Percentiles rank a stretch among this genome's conserved stretches.
Evolutionary conservation across 2,888 invertebrate species (phyloP).

Genomic region (Mythimna impura): DNA sequence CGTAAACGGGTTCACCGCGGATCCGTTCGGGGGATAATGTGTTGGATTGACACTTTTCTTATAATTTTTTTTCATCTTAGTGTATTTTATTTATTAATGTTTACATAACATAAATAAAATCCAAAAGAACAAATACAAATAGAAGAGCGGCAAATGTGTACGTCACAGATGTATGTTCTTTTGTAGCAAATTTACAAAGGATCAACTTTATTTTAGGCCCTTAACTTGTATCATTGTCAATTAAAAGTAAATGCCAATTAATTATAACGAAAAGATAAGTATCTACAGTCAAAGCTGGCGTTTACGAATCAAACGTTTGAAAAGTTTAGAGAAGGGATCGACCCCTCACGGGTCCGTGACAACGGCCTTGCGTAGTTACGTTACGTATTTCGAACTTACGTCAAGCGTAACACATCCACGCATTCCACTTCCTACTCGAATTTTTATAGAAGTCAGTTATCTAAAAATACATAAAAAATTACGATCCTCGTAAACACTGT

Average conservation of each 20-base stretch:
- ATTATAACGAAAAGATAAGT: slow-evolving; percentile 3
- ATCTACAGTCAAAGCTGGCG: neutral
- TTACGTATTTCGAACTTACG: slow-evolving; percentile 14
- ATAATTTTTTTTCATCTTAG: too few species aligned
- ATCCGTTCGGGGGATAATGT: neutral
- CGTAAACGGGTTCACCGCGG: neutral
- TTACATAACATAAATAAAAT: too few species aligned
- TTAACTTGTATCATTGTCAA: neutral
- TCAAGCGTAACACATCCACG: slow-evolving; percentile 19
- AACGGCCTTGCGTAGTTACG: slow-evolving; percentile 26
- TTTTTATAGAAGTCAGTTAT: slow-evolving; percentile 33
- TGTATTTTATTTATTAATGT: too few species aligned
- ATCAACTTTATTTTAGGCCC: slow-evolving; percentile 2
- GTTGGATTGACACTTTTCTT: too few species aligned
- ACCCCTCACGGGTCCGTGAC: slow-evolving; percentile 22
- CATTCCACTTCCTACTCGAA: slow-evolving; percentile 31
- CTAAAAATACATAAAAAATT: slow-evolving; percentile 48
- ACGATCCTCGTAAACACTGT: slow-evolving; percentile 53
- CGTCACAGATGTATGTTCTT: too few species aligned
- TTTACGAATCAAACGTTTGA: slow-evolving; percentile 1
- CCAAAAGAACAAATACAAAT: neutral
- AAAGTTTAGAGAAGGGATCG: slow-evolving; percentile 15
- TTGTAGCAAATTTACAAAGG: neutral
- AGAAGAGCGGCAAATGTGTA: too few species aligned
- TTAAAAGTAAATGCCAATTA: slow-evolving; percentile 17